Percentiles rank a stretch among this genome's conserved stretches.
Conservation (phyloP, 2,888 invertebrate genomes). For the Drosophila differens region DNA sequence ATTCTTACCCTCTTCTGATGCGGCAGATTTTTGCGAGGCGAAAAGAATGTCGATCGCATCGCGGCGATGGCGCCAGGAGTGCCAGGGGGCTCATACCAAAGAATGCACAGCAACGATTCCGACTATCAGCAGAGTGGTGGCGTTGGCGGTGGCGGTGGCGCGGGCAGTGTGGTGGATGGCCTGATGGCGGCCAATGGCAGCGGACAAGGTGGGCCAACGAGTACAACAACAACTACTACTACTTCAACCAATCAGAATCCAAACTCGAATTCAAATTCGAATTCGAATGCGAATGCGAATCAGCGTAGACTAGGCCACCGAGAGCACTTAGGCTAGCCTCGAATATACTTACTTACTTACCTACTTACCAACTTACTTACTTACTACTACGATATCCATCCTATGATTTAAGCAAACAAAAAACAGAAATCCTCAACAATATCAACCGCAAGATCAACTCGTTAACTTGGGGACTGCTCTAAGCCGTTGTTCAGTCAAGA, state of each 20-base stretch:
- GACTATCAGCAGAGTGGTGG: constrained; percentile 83
- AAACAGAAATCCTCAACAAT: constrained; percentile 29
- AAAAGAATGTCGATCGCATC: constrained; percentile 87
- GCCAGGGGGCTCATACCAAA: constrained; percentile 91
- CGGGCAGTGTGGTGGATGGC: constrained; percentile 73
- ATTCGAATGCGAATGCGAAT: constrained; percentile 67
- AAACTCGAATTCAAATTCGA: constrained; percentile 43
- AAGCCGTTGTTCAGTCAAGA: constrained; percentile 13
- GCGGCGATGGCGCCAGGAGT: constrained; percentile 89
- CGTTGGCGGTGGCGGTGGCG: constrained; percentile 51
- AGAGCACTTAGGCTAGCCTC: constrained; percentile 86
- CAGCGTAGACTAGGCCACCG: constrained; percentile 89
- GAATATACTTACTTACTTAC: constrained; percentile 18
- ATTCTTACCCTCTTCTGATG: constrained; percentile 58
- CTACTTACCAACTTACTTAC: neutral
- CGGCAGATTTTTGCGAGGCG: constrained; percentile 95
- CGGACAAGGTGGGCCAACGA: constrained; percentile 86
- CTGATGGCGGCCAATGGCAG: constrained; percentile 78
- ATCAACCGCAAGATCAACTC: constrained; percentile 27
- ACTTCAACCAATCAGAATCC: constrained; percentile 59
- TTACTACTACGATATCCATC: constrained; percentile 5
- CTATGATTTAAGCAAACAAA: constrained; percentile 10
- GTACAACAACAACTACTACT: constrained; percentile 81
- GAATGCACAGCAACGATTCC: constrained; percentile 95
- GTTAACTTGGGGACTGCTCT: constrained; percentile 9